These are phyloP conservation scores for Theristicus caerulescens DNA, from an alignment of 2,113 vertebrate genomes.

Conservation along the genomic window DNA sequence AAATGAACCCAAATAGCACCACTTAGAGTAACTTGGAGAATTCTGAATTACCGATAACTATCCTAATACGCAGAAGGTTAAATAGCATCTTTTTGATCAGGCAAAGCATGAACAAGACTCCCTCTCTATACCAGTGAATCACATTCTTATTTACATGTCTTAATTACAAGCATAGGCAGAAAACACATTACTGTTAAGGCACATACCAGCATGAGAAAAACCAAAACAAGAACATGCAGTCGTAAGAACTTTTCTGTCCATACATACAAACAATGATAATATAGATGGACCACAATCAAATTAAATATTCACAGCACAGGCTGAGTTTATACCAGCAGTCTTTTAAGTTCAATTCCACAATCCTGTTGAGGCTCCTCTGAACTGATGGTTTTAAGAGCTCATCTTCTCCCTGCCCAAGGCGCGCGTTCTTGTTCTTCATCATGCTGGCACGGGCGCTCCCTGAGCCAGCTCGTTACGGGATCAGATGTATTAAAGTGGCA, in stretches of 20 bases:
- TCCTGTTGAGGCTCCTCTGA: not conserved
- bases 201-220: not conserved
- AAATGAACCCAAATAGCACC: not conserved
- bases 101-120: not conserved
- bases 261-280: not conserved
- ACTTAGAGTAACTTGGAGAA: not conserved
- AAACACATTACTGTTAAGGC: not conserved
- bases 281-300: not conserved
- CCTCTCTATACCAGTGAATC: not conserved
- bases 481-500: not conserved
- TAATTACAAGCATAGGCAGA: not conserved
- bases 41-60: not conserved
- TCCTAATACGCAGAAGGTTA: not conserved
- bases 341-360: not conserved
- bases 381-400: not conserved
- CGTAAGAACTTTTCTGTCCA: not conserved
- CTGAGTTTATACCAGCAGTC: not conserved
- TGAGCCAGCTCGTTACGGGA: not conserved
- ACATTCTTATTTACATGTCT: not conserved
- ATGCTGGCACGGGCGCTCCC: not conserved
- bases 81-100: not conserved
- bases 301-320: not conserved
- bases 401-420: not conserved
- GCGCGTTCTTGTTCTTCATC: not conserved
- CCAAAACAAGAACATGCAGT: not conserved